Evolutionary conservation across 1,140 invertebrate genomes (phyloP).

Genomic region (Wasmannia auropunctata): DNA sequence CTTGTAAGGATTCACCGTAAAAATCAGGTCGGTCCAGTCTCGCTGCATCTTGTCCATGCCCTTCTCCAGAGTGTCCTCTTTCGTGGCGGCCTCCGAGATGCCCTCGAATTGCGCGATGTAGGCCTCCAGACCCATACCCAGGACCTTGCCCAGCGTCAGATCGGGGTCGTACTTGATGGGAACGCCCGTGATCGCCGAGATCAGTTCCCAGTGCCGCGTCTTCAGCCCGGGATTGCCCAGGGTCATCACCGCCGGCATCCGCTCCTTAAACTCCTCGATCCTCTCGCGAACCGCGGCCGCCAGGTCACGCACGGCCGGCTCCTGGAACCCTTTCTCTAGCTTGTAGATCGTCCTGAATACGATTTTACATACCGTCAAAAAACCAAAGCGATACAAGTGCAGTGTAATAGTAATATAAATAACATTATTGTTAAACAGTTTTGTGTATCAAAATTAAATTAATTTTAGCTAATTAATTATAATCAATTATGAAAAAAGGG

Average conservation of each 20-base stretch:
- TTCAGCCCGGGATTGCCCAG: constrained; percentile 97
- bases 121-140: constrained; percentile 94
- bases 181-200: constrained; percentile 96
- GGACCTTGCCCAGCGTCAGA: constrained; percentile 93
- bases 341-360: constrained; percentile 92
- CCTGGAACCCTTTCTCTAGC: constrained; percentile 93
- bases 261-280: constrained; percentile 95
- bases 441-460: background rate
- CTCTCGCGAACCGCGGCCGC: constrained; percentile 88
- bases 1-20: constrained; percentile 91
- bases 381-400: background rate
- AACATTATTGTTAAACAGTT: background rate
- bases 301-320: constrained; percentile 88
- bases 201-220: constrained; percentile 96
- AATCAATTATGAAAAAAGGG: background rate
- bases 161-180: constrained; percentile 94
- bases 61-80: constrained; percentile 96
- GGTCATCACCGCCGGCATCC: constrained; percentile 95
- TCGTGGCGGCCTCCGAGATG: constrained; percentile 97
- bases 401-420: background rate
- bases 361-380: constrained; percentile 7
- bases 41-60: constrained; percentile 95
- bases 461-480: background rate
- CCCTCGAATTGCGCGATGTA: constrained; percentile 95
- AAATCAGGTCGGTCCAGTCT: constrained; percentile 95